phyloP scores from a whole-genome alignment of 2,113 vertebrate species.

The Bagarius yarrelli region DNA sequence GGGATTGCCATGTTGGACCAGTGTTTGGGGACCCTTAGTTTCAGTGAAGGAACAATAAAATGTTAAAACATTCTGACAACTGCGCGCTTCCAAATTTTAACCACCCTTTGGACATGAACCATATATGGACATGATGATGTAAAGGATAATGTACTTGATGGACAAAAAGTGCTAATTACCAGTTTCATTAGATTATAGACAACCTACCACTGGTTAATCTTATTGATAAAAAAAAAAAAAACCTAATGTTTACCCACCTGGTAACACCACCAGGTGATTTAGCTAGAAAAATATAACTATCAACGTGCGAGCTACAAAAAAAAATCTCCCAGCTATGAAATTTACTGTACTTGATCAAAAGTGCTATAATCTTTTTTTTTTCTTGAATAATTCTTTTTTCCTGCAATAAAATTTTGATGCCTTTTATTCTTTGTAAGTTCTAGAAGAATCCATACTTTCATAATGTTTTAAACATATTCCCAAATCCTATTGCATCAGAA shows the following conservation, averaged over 20 bases:
- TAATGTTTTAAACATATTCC: slow-evolving; percentile 3
- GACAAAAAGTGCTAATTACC: not conserved
- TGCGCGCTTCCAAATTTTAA: too few relatives aligned
- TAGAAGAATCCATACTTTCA: not conserved
- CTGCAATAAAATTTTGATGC: too few relatives aligned
- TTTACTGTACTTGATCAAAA: slow-evolving; percentile 13
- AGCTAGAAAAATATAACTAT: slow-evolving; percentile 61
- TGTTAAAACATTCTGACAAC: too few relatives aligned
- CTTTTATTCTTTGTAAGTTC: not conserved
- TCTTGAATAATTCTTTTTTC: too few relatives aligned
- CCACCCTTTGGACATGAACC: too few relatives aligned
- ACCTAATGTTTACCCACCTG: not conserved
- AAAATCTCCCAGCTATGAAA: slow-evolving; percentile 48
- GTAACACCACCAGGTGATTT: slow-evolving; percentile 52
- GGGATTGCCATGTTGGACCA: too few relatives aligned
- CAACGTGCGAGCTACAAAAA: slow-evolving; percentile 53
- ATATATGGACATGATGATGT: too few relatives aligned
- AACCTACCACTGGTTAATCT: not conserved
- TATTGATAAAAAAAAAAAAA: not conserved
- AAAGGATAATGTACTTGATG: not conserved
- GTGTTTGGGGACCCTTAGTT: too few relatives aligned
- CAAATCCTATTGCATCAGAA: slow-evolving; percentile 17
- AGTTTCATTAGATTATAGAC: not conserved
- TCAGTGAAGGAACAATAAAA: too few relatives aligned
- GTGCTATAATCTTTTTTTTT: not conserved